Conservation (phyloP, 2,113 vertebrate genomes). For the Abramis brama region DNA sequence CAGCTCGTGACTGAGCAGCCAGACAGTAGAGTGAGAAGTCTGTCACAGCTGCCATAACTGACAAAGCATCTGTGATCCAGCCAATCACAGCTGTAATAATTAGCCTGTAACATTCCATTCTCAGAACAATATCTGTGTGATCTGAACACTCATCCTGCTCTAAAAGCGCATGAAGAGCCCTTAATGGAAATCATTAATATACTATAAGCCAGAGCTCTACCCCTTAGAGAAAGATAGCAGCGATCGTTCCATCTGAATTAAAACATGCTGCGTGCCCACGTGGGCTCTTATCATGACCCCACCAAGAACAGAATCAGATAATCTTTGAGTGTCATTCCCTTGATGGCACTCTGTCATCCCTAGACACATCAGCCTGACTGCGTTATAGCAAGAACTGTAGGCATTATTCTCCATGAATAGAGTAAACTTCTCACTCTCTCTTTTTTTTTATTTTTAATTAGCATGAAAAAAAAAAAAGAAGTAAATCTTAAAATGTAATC, state of each 20-base stretch:
- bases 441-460: too few relatives aligned
- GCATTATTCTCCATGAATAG: neutral
- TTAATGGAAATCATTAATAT: constrained; percentile 44
- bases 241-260: constrained; percentile 14
- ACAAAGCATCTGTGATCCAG: constrained; percentile 15
- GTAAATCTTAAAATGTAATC: too few relatives aligned
- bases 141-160: constrained; percentile 30
- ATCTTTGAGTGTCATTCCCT: constrained; percentile 8
- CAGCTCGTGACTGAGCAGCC: constrained; percentile 79
- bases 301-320: constrained; percentile 41
- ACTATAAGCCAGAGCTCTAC: constrained; percentile 19
- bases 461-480: neutral
- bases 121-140: neutral
- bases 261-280: constrained; percentile 5
- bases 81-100: constrained; percentile 30
- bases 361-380: constrained; percentile 6
- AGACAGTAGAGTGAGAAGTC: constrained; percentile 68
- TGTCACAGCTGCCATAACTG: constrained; percentile 26
- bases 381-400: neutral
- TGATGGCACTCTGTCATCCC: constrained; percentile 18
- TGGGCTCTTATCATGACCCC: constrained; percentile 35
- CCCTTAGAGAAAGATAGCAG: constrained; percentile 13
- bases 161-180: constrained; percentile 13
- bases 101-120: neutral
- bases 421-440: neutral